Evolutionary conservation across 2,888 invertebrate species (phyloP), one percentile per base, ranked within the genome.

Genomic region (Odontomyia ornata): DNA sequence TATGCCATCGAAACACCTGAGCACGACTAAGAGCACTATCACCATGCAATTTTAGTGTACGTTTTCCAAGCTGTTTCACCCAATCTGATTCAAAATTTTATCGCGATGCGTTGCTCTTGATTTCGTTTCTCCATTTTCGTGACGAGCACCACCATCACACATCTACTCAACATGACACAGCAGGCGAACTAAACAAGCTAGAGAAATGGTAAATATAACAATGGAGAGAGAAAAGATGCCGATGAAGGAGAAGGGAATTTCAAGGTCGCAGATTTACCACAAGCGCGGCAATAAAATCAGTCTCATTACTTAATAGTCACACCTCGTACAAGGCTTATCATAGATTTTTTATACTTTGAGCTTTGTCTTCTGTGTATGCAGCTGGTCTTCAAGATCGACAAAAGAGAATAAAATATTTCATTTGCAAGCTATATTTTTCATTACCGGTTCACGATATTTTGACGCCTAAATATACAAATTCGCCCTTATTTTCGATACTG

Each of bases 121-220:
- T n/a, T n/a, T n/a, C n/a, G n/a, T n/a, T n/a, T n/a, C n/a, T n/a
- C 52, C 5, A 9, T 52, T 15, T 52, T 15, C 52, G 52, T 52
- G 52, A 15, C 52, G 52, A 52, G 52, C 52, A 13, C 52, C 52
- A 52, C 52, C 52, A 52, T 7, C n/a, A 52, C 52, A 52, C 52
- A 15, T 52, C 52, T 52, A 52, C 52, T 52, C 52, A 13, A 52
- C 52, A 52, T 15, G 52, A 52, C 52, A 52, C 52, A 52, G 52
- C 52, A 52, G 52, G 52, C 52, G 15, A 52, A 52, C 52, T 15
- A 52, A 52, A 52, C 52, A 52, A 52, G 52, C 52, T n/a, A 52
- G 52, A 18, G 52, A 4, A 15, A 52, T 15, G 52, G 18, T 52
- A 18, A 52, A 52, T 52, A 52, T 18, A 52, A 7, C 52, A 52